Evolutionary conservation across 2,113 vertebrate species (phyloP).

Genomic region (Heptranchias perlo): DNA sequence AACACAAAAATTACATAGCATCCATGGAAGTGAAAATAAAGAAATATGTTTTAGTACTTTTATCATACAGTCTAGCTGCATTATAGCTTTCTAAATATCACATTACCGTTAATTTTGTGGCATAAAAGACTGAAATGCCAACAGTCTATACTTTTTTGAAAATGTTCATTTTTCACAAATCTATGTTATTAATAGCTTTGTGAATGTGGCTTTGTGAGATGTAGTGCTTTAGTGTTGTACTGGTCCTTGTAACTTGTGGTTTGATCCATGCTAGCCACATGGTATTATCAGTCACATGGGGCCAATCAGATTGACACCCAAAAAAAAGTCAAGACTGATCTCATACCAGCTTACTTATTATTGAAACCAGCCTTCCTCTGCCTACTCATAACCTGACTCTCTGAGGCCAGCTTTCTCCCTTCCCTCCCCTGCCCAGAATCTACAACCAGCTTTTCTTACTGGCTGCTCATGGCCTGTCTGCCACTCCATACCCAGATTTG

Average conservation of each 20-base stretch:
- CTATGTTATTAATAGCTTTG: not conserved
- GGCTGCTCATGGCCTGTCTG: not conserved
- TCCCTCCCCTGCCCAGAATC: not conserved
- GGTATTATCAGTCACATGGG: not conserved
- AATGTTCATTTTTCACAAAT: not conserved
- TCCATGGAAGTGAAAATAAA: slow-evolving; percentile 24
- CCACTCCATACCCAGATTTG: not conserved
- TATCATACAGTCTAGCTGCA: not conserved
- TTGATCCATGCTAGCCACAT: not conserved
- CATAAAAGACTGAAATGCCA: not conserved
- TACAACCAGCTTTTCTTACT: not conserved
- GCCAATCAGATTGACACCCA: not conserved
- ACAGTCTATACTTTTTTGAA: not conserved
- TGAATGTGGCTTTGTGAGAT: not conserved
- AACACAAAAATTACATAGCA: not conserved
- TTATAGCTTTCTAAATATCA: not conserved
- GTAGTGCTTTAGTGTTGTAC: not conserved
- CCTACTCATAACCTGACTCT: not conserved
- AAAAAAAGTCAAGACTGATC: not conserved
- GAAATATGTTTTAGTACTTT: not conserved
- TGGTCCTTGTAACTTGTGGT: not conserved
- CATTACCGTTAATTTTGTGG: not conserved
- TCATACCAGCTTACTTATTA: not conserved
- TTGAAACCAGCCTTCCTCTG: not conserved
- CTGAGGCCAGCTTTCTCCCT: not conserved